Evolutionary conservation across 92 coral and sea anemone genomes (phyloP).

Genomic region (Bergia puertoricense): DNA sequence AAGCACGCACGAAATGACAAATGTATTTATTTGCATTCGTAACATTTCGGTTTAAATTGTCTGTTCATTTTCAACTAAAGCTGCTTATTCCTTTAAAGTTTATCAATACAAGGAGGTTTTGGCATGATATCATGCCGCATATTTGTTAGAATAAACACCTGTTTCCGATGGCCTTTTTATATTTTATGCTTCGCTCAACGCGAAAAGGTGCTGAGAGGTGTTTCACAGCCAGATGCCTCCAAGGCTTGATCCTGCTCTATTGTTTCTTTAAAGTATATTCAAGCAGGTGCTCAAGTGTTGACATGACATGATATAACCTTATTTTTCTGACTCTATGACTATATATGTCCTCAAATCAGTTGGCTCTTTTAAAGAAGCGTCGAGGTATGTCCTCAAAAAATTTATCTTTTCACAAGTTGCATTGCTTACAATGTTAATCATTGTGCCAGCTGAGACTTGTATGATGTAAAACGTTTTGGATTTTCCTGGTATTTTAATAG

Average conservation of each 20-base stretch:
- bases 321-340: no score
- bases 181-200: not conserved
- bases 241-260: not conserved
- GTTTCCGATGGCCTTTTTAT: not conserved
- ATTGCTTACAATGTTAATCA: no score
- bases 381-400: no score
- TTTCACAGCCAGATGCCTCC: not conserved
- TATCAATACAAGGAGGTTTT: slow-evolving; percentile 7
- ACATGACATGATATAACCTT: no score
- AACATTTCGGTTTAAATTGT: not conserved
- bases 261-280: not conserved
- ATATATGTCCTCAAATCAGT: no score
- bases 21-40: not conserved
- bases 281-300: no score
- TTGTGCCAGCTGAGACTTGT: no score
- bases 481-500: no score
- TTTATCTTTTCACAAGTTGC: no score
- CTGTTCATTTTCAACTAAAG: not conserved
- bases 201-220: not conserved
- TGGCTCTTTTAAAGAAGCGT: no score
- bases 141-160: not conserved
- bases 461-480: no score
- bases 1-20: not conserved
- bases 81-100: not conserved
- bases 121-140: not conserved